Base-by-base conservation (phyloP, 2,797 vertebrate genomes). In the Helicolenus hilgendorfi region DNA sequence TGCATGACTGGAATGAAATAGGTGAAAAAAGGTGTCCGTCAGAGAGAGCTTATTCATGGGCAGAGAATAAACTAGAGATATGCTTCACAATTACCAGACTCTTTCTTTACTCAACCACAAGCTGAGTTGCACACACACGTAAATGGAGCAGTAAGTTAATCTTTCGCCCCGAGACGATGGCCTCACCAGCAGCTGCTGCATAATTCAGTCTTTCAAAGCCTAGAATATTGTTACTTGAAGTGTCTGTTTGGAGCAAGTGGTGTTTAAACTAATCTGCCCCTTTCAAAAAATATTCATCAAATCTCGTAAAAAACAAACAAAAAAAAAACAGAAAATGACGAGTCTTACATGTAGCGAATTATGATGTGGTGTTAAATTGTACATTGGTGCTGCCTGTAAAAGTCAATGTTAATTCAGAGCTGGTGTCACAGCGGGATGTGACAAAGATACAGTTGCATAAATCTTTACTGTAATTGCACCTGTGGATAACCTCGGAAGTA, bases 401-500 rank as follows among this genome's bases (percentile, higher is more conserved):
- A 74, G 62, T 87, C 53, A 26, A 2, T 74, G 36, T 20, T 72
- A 75, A 80, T 71, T 77, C 35, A 79, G 33, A 82, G 35, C 49
- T 63, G 26, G 11, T 67, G 53, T 77, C 76, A 55, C 59, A 27
- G 70, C 35, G 20, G 60, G 62, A 78, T 64, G 20, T 41, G 38
- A 70, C 76, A 63, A 70, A 26, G 49, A 73, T 72, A 33, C 8
- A 75, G 60, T 84, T 76, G n/a, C 22, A 81, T 83, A 36, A 36
- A 29, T 78, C 29, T 53, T 27, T 29, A 72, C 15, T 55, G 62
- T 74, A 70, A 77, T 70, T 83, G 36, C 56, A 83, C 65, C 67
- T 45, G 72, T 72, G 33, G 56, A 72, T 76, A 72, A 77, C 53
- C 69, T 77, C 41, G 84, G 60, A 74, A 77, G 80, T n/a, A 22